Percentiles rank a stretch among this genome's conserved stretches.
Conservation (phyloP, 2,888 invertebrate species). For the Allolobophora icterica region DNA sequence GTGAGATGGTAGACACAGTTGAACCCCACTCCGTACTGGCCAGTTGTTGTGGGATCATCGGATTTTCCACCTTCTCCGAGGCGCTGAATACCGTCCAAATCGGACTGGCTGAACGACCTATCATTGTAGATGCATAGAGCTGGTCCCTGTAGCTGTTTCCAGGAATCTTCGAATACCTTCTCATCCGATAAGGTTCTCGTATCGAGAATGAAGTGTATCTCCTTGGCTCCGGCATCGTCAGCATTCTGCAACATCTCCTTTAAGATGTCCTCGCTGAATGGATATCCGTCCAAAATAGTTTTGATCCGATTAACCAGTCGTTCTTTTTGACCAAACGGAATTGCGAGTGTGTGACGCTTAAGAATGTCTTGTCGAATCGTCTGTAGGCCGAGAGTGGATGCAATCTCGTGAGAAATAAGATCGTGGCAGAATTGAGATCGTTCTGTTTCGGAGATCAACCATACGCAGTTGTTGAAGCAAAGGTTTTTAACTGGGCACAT, state of each 20-base stretch:
- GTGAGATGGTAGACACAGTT: constrained; percentile 63
- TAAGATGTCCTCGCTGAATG: constrained; percentile 55
- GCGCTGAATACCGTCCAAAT: constrained; percentile 58
- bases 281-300: constrained; percentile 56
- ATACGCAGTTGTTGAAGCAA: constrained; percentile 33
- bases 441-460: neutral
- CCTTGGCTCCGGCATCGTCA: constrained; percentile 53
- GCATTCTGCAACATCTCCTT: constrained; percentile 59
- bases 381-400: constrained; percentile 50
- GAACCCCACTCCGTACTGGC: constrained; percentile 63
- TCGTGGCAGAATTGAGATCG: constrained; percentile 40
- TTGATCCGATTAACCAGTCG: constrained; percentile 55
- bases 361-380: constrained; percentile 41
- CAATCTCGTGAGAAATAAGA: constrained; percentile 47
- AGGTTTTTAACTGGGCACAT: neutral
- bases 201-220: constrained; percentile 58
- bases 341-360: neutral
- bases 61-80: constrained; percentile 60
- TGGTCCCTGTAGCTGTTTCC: constrained; percentile 59
- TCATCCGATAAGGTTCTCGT: constrained; percentile 49
- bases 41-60: constrained; percentile 57
- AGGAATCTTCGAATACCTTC: constrained; percentile 51
- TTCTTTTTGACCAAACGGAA: constrained; percentile 59
- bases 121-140: constrained; percentile 61
- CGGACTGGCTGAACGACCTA: constrained; percentile 54